phyloP scores from a whole-genome alignment of 2,797 vertebrate species.

The Sphenopsis melanotis region DNA sequence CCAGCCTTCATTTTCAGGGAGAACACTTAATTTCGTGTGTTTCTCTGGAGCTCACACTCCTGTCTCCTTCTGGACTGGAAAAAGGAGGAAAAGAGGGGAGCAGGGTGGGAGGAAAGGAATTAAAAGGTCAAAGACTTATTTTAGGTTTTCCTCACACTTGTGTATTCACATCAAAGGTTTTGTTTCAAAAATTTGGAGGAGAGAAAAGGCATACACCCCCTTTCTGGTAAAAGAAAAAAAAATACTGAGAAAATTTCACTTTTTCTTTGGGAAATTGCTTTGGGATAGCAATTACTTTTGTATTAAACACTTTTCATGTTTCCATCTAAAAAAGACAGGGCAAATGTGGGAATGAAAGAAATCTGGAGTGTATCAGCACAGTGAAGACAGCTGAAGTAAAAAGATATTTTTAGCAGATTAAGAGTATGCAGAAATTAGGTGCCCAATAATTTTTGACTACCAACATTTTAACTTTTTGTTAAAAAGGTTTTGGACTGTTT shows the following conservation, averaged over 20 bases:
- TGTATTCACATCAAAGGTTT: neutral
- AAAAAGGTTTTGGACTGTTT: neutral
- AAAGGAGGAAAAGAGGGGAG: neutral
- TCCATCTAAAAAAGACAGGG: neutral
- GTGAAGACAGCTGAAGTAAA: neutral
- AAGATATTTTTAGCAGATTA: neutral
- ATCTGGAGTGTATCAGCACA: neutral
- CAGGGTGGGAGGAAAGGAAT: accelerated
- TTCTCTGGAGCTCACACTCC: neutral
- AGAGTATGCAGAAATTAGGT: neutral
- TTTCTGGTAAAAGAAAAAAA: neutral
- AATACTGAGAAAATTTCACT: neutral
- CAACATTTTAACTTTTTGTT: neutral
- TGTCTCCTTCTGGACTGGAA: neutral
- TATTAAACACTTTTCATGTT: neutral
- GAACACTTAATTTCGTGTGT: neutral
- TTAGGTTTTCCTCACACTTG: neutral
- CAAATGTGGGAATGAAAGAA: neutral
- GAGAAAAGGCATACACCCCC: accelerated
- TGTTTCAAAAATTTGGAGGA: neutral
- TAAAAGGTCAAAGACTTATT: neutral
- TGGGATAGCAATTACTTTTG: neutral
- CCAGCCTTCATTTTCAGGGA: neutral
- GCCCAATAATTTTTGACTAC: neutral
- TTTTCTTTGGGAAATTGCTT: neutral